These are phyloP conservation scores for Polydrusus pterygomalis DNA, from an alignment of 2,888 invertebrate species.

Conservation along the genomic window DNA sequence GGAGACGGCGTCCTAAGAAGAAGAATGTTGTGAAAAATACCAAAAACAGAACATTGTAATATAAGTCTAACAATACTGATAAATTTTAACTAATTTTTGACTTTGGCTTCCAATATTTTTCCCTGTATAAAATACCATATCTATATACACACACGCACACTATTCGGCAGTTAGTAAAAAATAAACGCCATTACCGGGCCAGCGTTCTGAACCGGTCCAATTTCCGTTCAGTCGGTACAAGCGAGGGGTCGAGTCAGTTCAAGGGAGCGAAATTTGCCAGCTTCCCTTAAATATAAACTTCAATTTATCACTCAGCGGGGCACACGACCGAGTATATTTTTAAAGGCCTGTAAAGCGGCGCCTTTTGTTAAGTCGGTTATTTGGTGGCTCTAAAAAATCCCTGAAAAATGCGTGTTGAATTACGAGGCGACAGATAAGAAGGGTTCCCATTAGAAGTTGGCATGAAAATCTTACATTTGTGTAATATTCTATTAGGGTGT, in stretches of 20 bases:
- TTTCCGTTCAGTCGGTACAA: conserved; percentile 40
- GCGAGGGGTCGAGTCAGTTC: conserved; percentile 34
- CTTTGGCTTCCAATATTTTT: too few species aligned
- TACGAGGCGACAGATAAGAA: conserved; percentile 29
- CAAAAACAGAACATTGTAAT: too few species aligned
- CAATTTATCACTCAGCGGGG: conserved; percentile 39
- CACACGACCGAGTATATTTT: conserved; percentile 27
- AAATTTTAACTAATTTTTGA: too few species aligned
- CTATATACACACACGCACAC: background rate
- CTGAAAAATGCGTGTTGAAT: conserved; percentile 29
- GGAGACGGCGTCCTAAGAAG: too few species aligned
- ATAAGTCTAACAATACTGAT: too few species aligned
- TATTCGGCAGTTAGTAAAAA: conserved; percentile 45
- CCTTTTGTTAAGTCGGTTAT: conserved; percentile 27
- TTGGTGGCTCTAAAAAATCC: conserved; percentile 28
- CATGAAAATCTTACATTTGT: conserved; percentile 27
- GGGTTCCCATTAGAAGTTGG: conserved; percentile 23
- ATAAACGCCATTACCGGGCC: conserved; percentile 46
- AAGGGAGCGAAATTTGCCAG: conserved; percentile 35
- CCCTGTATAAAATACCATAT: background rate
- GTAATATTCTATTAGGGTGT: conserved; percentile 25
- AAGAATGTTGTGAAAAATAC: too few species aligned
- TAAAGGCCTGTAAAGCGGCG: conserved; percentile 28
- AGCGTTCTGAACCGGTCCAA: conserved; percentile 45
- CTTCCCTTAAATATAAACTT: conserved; percentile 38